These are phyloP conservation scores for Saccostrea echinata DNA, from an alignment of 1,140 invertebrate genomes.

Conservation along the genomic window DNA sequence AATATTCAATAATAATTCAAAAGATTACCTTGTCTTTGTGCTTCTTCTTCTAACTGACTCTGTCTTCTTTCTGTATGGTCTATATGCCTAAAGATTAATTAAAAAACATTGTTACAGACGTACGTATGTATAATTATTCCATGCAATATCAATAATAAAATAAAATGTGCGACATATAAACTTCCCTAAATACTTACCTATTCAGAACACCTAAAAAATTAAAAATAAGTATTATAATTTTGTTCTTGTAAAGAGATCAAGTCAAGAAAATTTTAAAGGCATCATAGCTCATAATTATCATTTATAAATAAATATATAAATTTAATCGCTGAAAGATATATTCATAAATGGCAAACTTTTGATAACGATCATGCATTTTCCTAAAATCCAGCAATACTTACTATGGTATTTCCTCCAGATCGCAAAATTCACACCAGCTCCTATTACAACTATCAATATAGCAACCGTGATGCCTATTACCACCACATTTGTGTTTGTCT, in stretches of 20 bases:
- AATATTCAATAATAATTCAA: background rate
- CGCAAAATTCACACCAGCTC: constrained; percentile 21
- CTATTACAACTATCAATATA: background rate
- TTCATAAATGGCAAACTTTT: background rate
- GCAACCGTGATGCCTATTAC: constrained; percentile 3
- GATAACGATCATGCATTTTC: too few relatives aligned
- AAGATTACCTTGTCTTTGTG: background rate
- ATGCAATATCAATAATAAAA: too few relatives aligned
- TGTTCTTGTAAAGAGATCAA: too few relatives aligned
- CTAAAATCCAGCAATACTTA: background rate
- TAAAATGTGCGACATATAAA: too few relatives aligned
- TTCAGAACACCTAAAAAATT: background rate
- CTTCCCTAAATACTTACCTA: background rate
- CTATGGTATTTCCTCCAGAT: constrained; percentile 14
- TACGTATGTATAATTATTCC: too few relatives aligned
- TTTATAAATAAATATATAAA: too few relatives aligned
- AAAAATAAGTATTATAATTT: too few relatives aligned
- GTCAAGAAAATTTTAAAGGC: too few relatives aligned
- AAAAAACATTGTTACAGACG: too few relatives aligned
- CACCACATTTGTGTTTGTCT: background rate
- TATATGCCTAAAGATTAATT: background rate
- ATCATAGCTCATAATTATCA: too few relatives aligned
- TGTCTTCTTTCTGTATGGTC: constrained; percentile 1
- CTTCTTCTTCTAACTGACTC: background rate
- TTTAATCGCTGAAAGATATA: background rate